These are phyloP conservation scores for Syngnathoides biaculeatus DNA, from an alignment of 2,113 vertebrate genomes.

Conservation along the genomic window DNA sequence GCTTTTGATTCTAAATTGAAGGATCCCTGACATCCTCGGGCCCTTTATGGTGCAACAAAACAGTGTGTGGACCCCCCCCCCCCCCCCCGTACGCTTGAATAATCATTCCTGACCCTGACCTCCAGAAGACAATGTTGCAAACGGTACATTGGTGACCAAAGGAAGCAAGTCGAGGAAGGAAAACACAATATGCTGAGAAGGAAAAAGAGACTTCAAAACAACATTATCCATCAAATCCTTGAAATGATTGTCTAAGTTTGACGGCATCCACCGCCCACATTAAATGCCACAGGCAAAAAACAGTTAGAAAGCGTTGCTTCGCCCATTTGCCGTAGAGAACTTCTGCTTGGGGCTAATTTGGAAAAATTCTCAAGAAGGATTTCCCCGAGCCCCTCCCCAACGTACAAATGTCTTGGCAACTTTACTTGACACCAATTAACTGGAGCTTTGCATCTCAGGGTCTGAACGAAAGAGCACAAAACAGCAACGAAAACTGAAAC, in stretches of 20 bases:
- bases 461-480: background rate
- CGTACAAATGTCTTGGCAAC: no score
- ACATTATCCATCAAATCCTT: background rate
- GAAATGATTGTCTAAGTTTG: background rate
- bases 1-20: background rate
- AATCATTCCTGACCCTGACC: slow-evolving; percentile 10
- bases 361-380: no score
- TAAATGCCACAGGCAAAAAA: background rate
- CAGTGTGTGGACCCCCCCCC: slow-evolving; percentile 7
- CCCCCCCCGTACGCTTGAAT: slow-evolving; percentile 6
- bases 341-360: no score
- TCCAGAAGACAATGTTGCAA: slow-evolving; percentile 8
- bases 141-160: background rate
- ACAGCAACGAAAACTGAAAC: background rate
- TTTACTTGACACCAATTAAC: background rate
- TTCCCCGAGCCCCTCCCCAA: no score
- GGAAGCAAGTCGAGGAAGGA: slow-evolving; percentile 1
- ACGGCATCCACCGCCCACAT: background rate
- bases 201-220: background rate
- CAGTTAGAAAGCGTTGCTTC: background rate
- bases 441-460: background rate
- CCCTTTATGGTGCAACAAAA: slow-evolving; percentile 23
- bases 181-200: slow-evolving; percentile 1
- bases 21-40: background rate
- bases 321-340: background rate